Conservation (phyloP, 2,888 invertebrate species). For the Lycophotia porphyrea region DNA sequence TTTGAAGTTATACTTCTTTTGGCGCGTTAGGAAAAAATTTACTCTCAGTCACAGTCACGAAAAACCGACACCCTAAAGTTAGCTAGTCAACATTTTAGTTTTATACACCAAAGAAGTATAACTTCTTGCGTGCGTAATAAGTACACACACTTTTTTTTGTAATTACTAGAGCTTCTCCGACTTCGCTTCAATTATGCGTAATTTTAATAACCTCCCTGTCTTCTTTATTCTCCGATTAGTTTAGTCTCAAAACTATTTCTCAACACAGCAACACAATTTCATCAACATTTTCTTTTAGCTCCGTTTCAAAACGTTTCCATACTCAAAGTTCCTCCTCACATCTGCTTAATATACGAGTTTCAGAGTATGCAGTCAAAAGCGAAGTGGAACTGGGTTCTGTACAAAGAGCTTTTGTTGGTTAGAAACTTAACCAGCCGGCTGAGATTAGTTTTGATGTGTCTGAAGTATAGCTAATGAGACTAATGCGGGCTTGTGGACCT, state of each 20-base stretch:
- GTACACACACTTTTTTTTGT: too few species aligned
- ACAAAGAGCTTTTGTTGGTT: constrained; percentile 60
- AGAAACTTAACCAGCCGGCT: constrained; percentile 44
- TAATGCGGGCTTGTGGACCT: constrained; percentile 10
- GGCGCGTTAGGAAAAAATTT: too few species aligned
- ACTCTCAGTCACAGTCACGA: too few species aligned
- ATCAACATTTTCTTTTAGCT: constrained; percentile 18
- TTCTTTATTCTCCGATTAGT: neutral
- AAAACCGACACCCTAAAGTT: too few species aligned
- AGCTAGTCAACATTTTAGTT: too few species aligned
- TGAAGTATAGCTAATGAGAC: constrained; percentile 25
- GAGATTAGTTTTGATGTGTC: constrained; percentile 53
- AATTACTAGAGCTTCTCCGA: too few species aligned
- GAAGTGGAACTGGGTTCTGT: constrained; percentile 26
- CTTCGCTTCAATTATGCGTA: too few species aligned
- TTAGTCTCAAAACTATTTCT: neutral
- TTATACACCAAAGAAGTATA: too few species aligned
- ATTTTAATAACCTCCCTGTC: too few species aligned
- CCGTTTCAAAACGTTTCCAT: constrained; percentile 20
- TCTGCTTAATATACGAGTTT: constrained; percentile 46
- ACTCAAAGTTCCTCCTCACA: constrained; percentile 19
- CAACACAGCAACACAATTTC: neutral
- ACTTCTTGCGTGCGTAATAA: too few species aligned
- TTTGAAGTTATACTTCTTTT: too few species aligned
- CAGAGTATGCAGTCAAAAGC: constrained; percentile 34